Base-by-base conservation (phyloP, 2,113 vertebrate species). In the Urocitellus parryii region DNA sequence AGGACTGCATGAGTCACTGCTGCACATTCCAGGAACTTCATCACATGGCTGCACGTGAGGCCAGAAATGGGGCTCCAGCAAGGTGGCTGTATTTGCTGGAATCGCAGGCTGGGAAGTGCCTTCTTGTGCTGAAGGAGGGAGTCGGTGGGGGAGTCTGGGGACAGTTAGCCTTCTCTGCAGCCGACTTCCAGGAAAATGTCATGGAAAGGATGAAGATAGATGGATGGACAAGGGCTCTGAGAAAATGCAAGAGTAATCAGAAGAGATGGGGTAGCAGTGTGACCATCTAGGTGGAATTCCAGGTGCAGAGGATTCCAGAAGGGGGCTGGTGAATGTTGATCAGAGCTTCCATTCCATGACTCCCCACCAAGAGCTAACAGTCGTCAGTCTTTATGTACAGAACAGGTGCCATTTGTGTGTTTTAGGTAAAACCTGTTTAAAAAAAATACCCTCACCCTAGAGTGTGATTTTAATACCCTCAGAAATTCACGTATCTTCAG, bases 151-250 rank as follows among this genome's bases (percentile, higher is more conserved):
- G 67, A 42, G 14, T 67, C 79, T 10, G 8, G 48, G 53, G 74
- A 17, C n/a, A 13, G 29, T n/a, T 24, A 17, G 51, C 63, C 1
- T 65, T 72, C 45, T 48, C 13, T 39, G 80, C n/a, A 17, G 51
- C 51, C n/a, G n/a, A 2, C 27, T 25, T 8, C 13, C 14, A 24
- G 1, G 6, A 32, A 29, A 9, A 0, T 29, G 73, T 25, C 37
- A 8, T 0, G 1, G 91, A 58, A 48, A 82, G 85, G 51, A 22
- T 56, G 85, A 24, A 34, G 48, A 25, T 2, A 48, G 61, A 18
- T 34, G 51, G 61, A 18, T 34, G 61, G 86, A 42, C 42, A 13
- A n/a, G 80, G 63, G 17, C 42, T 37, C 56, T 51, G 34, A 73
- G 73, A 29, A 68, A 61, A 90, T 56, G 37, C 51, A 65, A 1